Evolutionary conservation across 2,113 vertebrate genomes (phyloP).

Genomic region (Pseudonaja textilis): DNA sequence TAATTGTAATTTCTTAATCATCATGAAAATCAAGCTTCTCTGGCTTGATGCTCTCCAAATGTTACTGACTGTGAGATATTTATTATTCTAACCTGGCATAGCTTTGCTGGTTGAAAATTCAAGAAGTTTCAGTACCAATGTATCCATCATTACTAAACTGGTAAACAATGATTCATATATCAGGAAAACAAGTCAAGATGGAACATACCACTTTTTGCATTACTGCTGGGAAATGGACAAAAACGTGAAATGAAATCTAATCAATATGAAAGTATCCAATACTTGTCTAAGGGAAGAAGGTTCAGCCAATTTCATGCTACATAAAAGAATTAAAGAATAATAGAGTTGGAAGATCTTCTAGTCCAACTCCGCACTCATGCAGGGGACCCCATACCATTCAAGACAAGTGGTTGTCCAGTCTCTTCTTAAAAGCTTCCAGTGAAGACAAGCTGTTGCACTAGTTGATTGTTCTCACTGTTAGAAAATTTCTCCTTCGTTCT

Average conservation of each 20-base stretch:
- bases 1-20: neutral
- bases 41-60: neutral
- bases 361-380: too few relatives aligned
- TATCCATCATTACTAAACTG: neutral
- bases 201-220: neutral
- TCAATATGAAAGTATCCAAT: neutral
- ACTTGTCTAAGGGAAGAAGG: neutral
- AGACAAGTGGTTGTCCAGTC: too few relatives aligned
- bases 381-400: too few relatives aligned
- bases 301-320: neutral
- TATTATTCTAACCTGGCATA: neutral
- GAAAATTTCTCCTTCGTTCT: too few relatives aligned
- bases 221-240: neutral
- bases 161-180: neutral
- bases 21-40: neutral
- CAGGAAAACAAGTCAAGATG: neutral
- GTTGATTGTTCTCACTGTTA: too few relatives aligned
- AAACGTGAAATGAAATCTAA: neutral
- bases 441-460: too few relatives aligned
- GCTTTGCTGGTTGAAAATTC: neutral
- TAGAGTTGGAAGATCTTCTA: too few relatives aligned
- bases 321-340: neutral
- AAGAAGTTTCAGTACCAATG: neutral
- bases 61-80: neutral
- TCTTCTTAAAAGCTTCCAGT: too few relatives aligned